These are phyloP conservation scores for Echinops telfairi DNA, from an alignment of 2,113 vertebrate genomes.

Conservation along the genomic window DNA sequence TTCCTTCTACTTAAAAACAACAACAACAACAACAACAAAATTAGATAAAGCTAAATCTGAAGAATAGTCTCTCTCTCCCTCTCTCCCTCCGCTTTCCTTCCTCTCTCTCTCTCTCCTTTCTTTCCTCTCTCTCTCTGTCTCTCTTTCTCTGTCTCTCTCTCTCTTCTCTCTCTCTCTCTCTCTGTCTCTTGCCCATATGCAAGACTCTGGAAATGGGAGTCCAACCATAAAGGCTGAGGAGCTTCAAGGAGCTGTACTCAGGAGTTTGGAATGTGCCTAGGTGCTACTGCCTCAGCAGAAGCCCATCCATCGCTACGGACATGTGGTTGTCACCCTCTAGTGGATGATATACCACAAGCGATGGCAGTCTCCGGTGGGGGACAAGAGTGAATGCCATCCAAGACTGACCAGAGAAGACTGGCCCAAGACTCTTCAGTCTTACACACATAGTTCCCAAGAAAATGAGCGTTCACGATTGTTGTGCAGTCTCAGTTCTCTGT, in stretches of 20 bases:
- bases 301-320: constrained; percentile 62
- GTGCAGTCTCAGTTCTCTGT: constrained; percentile 3
- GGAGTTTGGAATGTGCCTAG: constrained; percentile 62
- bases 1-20: neutral
- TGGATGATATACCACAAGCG: constrained; percentile 78
- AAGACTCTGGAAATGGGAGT: constrained; percentile 45
- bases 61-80: neutral
- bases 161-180: no score
- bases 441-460: constrained; percentile 27
- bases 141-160: no score
- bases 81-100: no score
- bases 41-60: neutral
- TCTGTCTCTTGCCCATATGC: no score
- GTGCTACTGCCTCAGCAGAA: constrained; percentile 34
- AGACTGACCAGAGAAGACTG: neutral
- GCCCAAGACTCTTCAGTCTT: neutral
- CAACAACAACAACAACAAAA: neutral
- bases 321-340: constrained; percentile 84
- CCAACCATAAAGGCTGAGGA: constrained; percentile 14
- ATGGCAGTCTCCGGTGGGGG: constrained; percentile 68
- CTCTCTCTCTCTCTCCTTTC: no score
- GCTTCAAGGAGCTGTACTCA: constrained; percentile 21
- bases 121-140: no score
- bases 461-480: neutral
- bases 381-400: constrained; percentile 42